Conservation (phyloP, 2,888 invertebrate genomes). For the Rhagium mordax region DNA sequence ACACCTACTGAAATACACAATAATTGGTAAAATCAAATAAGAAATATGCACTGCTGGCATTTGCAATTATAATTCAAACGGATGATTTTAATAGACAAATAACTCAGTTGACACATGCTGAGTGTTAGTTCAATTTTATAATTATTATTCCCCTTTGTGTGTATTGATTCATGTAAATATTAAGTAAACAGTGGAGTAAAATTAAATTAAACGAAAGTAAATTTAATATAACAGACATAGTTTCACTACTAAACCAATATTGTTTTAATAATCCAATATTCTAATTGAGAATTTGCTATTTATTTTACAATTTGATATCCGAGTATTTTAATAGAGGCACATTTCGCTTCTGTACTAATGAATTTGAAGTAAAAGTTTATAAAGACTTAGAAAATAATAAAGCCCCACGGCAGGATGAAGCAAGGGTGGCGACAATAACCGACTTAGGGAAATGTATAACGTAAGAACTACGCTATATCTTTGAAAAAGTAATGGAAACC, state of each 20-base stretch:
- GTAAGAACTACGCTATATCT: too few relatives aligned
- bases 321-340: too few relatives aligned
- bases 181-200: neutral
- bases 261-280: neutral
- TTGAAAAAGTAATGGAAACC: too few relatives aligned
- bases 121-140: neutral
- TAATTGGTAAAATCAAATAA: neutral
- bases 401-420: too few relatives aligned
- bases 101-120: neutral
- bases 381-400: too few relatives aligned
- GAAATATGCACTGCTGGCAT: neutral
- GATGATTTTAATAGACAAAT: neutral
- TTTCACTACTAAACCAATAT: neutral
- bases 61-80: neutral
- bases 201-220: neutral
- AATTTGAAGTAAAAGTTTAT: too few relatives aligned
- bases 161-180: neutral
- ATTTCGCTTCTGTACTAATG: too few relatives aligned
- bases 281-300: too few relatives aligned
- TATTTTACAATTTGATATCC: too few relatives aligned
- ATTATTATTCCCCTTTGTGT: neutral
- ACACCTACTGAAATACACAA: neutral
- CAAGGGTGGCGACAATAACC: too few relatives aligned
- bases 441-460: too few relatives aligned
- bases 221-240: neutral